phyloP scores from a whole-genome alignment of 2,797 vertebrate species.

The Tokudaia muenninki region DNA sequence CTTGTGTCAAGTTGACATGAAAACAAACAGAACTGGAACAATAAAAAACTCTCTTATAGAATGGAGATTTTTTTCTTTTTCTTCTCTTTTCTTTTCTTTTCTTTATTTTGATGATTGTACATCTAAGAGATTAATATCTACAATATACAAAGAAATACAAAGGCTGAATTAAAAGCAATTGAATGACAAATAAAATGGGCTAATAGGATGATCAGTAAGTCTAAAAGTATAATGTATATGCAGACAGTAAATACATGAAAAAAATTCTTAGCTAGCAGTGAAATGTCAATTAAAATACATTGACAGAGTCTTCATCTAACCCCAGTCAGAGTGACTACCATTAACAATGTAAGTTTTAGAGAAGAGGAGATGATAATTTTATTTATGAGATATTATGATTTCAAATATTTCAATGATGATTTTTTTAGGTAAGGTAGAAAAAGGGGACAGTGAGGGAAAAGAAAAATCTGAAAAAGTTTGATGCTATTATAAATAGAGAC shows the following conservation, averaged over 20 bases:
- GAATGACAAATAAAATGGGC: background rate
- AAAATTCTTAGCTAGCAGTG: background rate
- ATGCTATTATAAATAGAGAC: constrained; percentile 23
- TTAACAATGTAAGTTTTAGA: background rate
- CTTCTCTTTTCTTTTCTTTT: background rate
- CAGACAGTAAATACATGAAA: background rate
- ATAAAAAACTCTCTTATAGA: background rate
- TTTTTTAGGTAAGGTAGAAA: background rate
- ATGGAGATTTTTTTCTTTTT: background rate
- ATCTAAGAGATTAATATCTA: background rate
- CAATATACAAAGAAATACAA: background rate
- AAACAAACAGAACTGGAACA: background rate
- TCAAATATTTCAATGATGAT: constrained; percentile 43
- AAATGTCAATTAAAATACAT: background rate
- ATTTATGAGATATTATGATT: constrained; percentile 62
- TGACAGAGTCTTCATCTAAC: background rate
- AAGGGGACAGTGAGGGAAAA: background rate
- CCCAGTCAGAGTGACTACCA: background rate
- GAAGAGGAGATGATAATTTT: background rate
- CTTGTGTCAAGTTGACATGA: background rate
- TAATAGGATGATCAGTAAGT: background rate
- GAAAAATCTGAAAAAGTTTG: background rate
- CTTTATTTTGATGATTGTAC: background rate
- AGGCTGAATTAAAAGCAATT: background rate
- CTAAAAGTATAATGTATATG: background rate